Percentiles rank a stretch among this genome's conserved stretches.
Evolutionary conservation across 1,140 invertebrate genomes (phyloP).

Genomic region (Pectinophora gossypiella): DNA sequence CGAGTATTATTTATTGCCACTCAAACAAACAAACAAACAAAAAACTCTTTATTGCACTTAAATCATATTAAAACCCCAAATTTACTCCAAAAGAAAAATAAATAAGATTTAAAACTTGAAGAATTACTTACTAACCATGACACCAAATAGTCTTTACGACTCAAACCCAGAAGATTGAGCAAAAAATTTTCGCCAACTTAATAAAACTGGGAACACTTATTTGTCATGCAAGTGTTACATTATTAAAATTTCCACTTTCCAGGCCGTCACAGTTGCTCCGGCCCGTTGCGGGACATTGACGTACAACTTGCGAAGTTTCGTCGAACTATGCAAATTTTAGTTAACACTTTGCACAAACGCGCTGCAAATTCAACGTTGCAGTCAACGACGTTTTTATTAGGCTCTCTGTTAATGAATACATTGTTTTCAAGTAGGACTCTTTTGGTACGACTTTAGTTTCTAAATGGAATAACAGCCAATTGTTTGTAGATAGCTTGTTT

Average conservation of each 20-base stretch:
- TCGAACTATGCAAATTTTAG: slow-evolving; percentile 65
- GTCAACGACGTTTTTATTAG: slow-evolving; percentile 16
- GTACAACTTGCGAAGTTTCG: slow-evolving; percentile 49
- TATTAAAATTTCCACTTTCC: slow-evolving; percentile 36
- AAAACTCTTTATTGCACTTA: too few relatives aligned
- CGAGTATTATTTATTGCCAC: too few relatives aligned
- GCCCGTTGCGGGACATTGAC: slow-evolving; percentile 45
- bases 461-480: too few relatives aligned
- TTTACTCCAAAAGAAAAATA: too few relatives aligned
- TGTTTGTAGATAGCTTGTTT: too few relatives aligned
- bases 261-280: slow-evolving; percentile 7
- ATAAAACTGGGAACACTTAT: not conserved
- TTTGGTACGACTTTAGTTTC: too few relatives aligned
- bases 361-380: slow-evolving; percentile 23
- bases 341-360: slow-evolving; percentile 56
- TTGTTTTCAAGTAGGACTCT: not conserved
- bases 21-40: too few relatives aligned
- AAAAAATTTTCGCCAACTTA: not conserved
- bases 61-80: too few relatives aligned
- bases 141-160: too few relatives aligned
- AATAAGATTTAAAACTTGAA: too few relatives aligned
- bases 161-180: too few relatives aligned
- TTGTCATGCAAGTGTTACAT: slow-evolving; percentile 1
- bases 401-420: not conserved
- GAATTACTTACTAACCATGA: too few relatives aligned